Base-by-base conservation (phyloP, 2,113 vertebrate species). In the Baryphthengus martii region DNA sequence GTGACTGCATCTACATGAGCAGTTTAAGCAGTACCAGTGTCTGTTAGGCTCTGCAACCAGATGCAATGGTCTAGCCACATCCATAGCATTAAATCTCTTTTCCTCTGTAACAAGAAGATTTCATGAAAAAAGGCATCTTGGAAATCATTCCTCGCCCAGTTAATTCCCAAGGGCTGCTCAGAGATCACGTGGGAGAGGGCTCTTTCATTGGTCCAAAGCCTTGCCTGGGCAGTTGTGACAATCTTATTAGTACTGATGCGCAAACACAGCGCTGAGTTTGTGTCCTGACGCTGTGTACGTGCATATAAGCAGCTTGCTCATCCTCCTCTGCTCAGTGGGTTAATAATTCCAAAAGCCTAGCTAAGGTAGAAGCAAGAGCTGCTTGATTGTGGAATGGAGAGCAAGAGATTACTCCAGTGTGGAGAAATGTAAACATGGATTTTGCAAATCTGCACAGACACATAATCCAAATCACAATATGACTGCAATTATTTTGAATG, bases 21-120 rank as follows among this genome's bases (percentile, higher is more conserved):
- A 58, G 66, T 72, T 77, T 13, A 25, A 70, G 16, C 65, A 45
- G 23, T 62, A 25, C 37, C 50, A 7, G 2, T 59, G 49, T 40
- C 62, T 50, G 10, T 26, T 47, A 2, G 1, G 37, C 37, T 89
- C 62, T 72, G 26, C 0, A 0, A 13, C 62, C 62, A 68, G 71
- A 29, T 77, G n/a, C 35, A 61, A 15, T 0, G 0, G 31, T 66
- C 56, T 15, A 20, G 13, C 31, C 61, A 77, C 0, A 0, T 74
- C 50, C n/a, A 12, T 49, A 50, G 59, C 68, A 50, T 45, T 77
- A 42, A 40, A 33, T 37, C 37, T 66, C 31, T 29, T 37, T 4
- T 53, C 20, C 28, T 89, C 84, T 74, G 15, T 59, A 31, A 45
- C 28, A 67, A 65, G 35, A 31, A 58, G 10, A 12, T 47, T 74